phyloP scores from a whole-genome alignment of 2,113 vertebrate species.

The Pelecanoides urinatrix region DNA sequence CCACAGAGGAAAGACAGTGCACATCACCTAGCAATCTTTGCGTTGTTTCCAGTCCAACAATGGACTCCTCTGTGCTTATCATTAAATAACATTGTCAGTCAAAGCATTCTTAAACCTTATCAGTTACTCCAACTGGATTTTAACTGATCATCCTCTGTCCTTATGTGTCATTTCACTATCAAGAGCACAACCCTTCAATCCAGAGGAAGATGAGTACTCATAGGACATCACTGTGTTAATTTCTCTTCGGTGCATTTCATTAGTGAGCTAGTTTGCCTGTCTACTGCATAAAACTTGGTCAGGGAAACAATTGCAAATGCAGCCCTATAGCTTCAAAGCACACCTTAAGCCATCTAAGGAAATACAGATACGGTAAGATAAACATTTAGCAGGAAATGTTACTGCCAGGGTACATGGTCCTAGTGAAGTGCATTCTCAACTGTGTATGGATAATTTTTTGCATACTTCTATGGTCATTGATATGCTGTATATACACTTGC shows the following conservation, averaged over 20 bases:
- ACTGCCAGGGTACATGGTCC: not conserved
- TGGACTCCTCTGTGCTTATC: conserved; percentile 29
- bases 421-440: not conserved
- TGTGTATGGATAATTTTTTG: not conserved
- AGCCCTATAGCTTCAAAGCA: not conserved
- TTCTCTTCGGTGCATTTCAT: not conserved
- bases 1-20: not conserved
- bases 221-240: not conserved
- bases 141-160: not conserved
- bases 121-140: conserved; percentile 21
- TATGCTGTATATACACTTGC: not conserved
- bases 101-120: conserved; percentile 34
- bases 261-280: not conserved
- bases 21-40: conserved; percentile 8
- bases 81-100: conserved; percentile 52
- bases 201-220: not conserved
- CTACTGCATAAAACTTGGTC: not conserved
- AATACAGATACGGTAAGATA: not conserved
- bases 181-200: not conserved
- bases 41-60: conserved; percentile 18
- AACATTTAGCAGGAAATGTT: not conserved
- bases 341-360: not conserved
- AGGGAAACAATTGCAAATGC: not conserved
- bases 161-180: not conserved
- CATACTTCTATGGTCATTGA: not conserved